A percentile compares a stretch with the other conserved stretches of the same genome.
Evolutionary conservation across 2,797 vertebrate species (phyloP).

Genomic region (Cryptoprocta ferox): DNA sequence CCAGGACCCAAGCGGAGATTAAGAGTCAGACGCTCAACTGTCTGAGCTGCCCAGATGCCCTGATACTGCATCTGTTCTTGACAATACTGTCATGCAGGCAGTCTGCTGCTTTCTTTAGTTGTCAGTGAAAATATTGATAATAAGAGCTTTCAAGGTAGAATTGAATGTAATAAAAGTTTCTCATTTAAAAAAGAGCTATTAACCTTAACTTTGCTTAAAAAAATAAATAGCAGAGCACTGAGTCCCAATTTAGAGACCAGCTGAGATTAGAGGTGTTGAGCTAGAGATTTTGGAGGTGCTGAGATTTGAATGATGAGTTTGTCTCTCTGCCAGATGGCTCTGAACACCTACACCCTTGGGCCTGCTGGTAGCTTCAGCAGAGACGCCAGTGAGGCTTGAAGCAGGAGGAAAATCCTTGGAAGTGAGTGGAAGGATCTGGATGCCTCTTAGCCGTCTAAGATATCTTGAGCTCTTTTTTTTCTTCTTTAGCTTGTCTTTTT

Average conservation of each 20-base stretch:
- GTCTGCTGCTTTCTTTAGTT: not conserved
- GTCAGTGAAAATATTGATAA: constrained; percentile 31
- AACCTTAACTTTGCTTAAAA: not conserved
- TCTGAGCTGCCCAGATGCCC: no score
- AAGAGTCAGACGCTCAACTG: no score
- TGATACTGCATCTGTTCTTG: not conserved
- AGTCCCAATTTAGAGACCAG: not conserved
- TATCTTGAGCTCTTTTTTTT: not conserved
- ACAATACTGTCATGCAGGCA: not conserved
- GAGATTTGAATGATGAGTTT: not conserved
- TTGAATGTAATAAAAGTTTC: not conserved
- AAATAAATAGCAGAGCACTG: not conserved
- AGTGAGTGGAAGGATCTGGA: not conserved
- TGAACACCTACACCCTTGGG: not conserved
- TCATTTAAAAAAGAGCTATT: not conserved
- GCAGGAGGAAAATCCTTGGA: not conserved
- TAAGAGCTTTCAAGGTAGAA: not conserved
- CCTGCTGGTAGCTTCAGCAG: not conserved
- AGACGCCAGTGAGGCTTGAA: not conserved
- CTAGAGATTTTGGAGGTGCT: not conserved
- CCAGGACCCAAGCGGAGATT: no score
- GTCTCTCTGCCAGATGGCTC: not conserved
- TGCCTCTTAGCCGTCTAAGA: not conserved
- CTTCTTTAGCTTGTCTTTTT: not conserved
- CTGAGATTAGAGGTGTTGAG: not conserved